These are phyloP conservation scores for Pristionchus maxplancki DNA, from an alignment of 2,888 invertebrate species.

Conservation along the genomic window DNA sequence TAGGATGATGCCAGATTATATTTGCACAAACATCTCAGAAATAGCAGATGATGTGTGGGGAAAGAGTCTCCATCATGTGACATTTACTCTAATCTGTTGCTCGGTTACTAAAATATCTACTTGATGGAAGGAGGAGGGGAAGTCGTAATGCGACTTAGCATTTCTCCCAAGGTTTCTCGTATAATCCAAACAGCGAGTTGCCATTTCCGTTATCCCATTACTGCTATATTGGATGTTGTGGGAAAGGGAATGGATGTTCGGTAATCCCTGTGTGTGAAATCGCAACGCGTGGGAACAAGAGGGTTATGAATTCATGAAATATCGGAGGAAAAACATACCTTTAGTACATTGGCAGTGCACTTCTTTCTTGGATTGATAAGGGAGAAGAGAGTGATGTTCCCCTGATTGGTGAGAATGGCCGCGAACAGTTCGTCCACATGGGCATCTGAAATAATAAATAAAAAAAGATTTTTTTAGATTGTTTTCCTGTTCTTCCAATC, in stretches of 20 bases:
- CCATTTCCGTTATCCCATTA: background rate
- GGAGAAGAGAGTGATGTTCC: conserved; percentile 50
- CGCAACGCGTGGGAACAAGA: background rate
- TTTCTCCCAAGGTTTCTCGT: background rate
- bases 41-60: background rate
- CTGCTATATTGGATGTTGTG: background rate
- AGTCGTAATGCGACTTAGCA: background rate
- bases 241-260: background rate
- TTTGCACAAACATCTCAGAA: background rate
- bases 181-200: background rate
- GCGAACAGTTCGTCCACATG: conserved; percentile 51
- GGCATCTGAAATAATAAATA: background rate
- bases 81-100: background rate
- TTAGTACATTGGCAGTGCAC: conserved; percentile 39
- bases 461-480: background rate
- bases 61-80: background rate
- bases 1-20: background rate
- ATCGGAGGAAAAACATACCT: conserved; percentile 16
- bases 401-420: conserved; percentile 47
- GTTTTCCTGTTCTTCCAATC: background rate
- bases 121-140: background rate
- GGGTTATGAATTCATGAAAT: too few relatives aligned
- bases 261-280: background rate
- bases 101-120: background rate
- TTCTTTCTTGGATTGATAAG: conserved; percentile 50